Base-by-base conservation (phyloP, 2,797 vertebrate genomes). In the Muraenolepis orangiensis region DNA sequence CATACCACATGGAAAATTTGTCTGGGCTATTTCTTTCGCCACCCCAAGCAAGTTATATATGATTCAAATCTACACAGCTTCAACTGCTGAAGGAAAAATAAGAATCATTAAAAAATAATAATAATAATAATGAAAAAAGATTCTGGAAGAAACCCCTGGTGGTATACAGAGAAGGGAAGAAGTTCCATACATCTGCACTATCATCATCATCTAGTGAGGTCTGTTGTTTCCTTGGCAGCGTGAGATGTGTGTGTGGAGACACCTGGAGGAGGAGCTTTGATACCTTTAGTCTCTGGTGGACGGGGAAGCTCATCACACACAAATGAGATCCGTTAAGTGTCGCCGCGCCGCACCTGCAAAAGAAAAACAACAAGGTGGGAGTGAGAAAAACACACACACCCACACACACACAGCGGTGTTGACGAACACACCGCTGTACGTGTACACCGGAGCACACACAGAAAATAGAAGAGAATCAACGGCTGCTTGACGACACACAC, bases 261-360 rank as follows among this genome's bases (percentile, higher is more conserved):
- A 85, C 73, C 83, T 79, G 80, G 78, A 79, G 84, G 90, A 90
- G 87, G 83, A 87, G 87, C 79, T 86, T 85, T 90, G 78, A 87
- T 86, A 94, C 91, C 93, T 93, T 91, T 84, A 89, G 87, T 93
- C 90, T 94, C 88, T 77, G 82, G 85, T 84, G 89, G 88, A 92
- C 81, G 87, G 86, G 85, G 91, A 91, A 90, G 91, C 89, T 94
- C 93, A 94, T 94, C 91, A 93, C 93, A 94, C 88, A 84, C 88
- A 92, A 92, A 93, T 93, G 80, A 88, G 90, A 92, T 92, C 89
- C 91, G 91, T 85, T 78, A 91, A 91, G 91, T 93, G 85, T 84
- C 87, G 86, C 82, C 81, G 91, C 89, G 82, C 87, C 87, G 82
- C 85, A 91, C 91, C 93, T 93, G 91, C 80, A 84, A 86, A 92